Conservation (phyloP, 2,888 invertebrate genomes). For the Parasteatoda lunata region DNA sequence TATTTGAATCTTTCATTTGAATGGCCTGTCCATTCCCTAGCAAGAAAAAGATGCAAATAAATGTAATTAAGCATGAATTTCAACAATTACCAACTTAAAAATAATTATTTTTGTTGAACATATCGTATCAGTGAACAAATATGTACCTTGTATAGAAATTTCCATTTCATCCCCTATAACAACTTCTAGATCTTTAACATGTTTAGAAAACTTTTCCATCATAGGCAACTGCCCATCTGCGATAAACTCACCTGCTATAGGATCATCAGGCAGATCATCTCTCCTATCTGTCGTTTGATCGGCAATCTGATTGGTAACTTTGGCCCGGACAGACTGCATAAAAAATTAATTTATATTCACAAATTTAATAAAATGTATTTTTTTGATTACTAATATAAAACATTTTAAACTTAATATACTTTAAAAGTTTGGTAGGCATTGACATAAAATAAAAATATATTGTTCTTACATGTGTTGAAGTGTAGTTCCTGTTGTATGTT, state of each 20-base stretch:
- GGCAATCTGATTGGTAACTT: slow-evolving; percentile 95
- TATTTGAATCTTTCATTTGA: slow-evolving; percentile 59
- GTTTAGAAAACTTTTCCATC: slow-evolving; percentile 88
- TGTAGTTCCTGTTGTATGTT: background rate
- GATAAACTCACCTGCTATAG: slow-evolving; percentile 77
- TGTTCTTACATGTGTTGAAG: background rate
- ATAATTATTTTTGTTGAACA: background rate
- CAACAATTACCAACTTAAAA: background rate
- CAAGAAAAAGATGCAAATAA: background rate
- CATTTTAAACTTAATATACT: background rate
- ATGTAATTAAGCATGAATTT: background rate
- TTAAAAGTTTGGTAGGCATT: background rate
- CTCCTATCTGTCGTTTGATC: slow-evolving; percentile 79
- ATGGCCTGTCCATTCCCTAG: slow-evolving; percentile 67
- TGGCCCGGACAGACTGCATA: slow-evolving; percentile 86
- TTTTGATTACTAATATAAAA: background rate
- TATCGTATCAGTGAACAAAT: background rate
- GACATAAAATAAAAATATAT: background rate
- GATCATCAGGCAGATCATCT: slow-evolving; percentile 71
- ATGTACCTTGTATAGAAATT: slow-evolving; percentile 87
- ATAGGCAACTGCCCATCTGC: slow-evolving; percentile 86
- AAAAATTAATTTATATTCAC: background rate
- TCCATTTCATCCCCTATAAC: slow-evolving; percentile 95
- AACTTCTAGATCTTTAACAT: slow-evolving; percentile 85
- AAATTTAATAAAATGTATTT: background rate